phyloP scores from a whole-genome alignment of 2,113 vertebrate genomes.

The Alligator mississippiensis region DNA sequence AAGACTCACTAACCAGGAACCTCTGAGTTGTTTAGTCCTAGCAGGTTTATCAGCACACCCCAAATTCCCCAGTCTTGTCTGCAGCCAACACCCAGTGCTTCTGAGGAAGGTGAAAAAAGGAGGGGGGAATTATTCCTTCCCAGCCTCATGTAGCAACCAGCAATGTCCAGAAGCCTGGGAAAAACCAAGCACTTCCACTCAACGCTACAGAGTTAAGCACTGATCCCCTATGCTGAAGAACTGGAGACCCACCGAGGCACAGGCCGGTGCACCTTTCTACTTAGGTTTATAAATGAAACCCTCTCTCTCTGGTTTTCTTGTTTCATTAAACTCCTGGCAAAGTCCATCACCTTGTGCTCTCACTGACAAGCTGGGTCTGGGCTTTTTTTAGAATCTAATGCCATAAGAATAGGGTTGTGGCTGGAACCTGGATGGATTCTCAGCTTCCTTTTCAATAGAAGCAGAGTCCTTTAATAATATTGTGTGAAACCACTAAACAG shows the following conservation, averaged over 20 bases:
- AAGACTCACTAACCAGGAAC: too few species aligned
- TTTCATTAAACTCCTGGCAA: not conserved
- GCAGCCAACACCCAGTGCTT: too few species aligned
- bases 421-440: not conserved
- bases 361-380: not conserved
- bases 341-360: not conserved
- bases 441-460: slow-evolving; percentile 44
- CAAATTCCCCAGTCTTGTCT: too few species aligned
- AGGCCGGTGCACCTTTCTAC: not conserved
- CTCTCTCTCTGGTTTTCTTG: not conserved
- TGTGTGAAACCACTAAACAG: not conserved
- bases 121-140: not conserved
- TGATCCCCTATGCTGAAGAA: not conserved
- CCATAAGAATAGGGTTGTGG: slow-evolving; percentile 32
- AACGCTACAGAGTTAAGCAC: too few species aligned
- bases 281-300: not conserved
- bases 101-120: not conserved
- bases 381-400: slow-evolving; percentile 22
- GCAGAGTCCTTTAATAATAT: slow-evolving; percentile 23
- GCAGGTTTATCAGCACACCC: too few species aligned
- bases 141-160: too few species aligned
- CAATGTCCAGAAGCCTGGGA: too few species aligned
- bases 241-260: not conserved
- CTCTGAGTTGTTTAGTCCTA: too few species aligned
- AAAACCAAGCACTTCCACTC: too few species aligned